Conservation (phyloP, 2,113 vertebrate species). For the Ranitomeya imitator region DNA sequence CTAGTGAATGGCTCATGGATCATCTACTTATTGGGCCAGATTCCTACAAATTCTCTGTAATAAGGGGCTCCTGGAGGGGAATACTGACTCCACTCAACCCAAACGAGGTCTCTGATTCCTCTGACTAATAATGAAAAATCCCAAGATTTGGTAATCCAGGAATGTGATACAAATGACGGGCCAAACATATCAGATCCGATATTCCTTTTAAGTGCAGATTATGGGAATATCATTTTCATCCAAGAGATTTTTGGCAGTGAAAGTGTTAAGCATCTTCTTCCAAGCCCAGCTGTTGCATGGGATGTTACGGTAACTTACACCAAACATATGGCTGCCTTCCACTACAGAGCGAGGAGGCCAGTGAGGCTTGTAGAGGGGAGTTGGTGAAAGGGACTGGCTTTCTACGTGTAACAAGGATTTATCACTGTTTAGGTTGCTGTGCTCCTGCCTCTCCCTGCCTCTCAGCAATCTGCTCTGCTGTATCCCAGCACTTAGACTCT, state of each 20-base stretch:
- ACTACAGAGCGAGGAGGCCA: slow-evolving; percentile 57
- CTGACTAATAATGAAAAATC: not conserved
- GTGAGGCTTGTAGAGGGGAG: slow-evolving; percentile 31
- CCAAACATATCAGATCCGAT: not conserved
- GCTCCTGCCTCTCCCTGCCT: slow-evolving; percentile 52
- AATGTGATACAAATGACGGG: not conserved
- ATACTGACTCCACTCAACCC: not conserved
- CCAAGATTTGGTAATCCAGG: not conserved
- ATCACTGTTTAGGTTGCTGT: slow-evolving; percentile 57
- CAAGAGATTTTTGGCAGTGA: not conserved
- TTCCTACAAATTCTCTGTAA: not conserved
- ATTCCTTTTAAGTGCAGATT: not conserved
- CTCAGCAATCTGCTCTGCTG: slow-evolving; percentile 14
- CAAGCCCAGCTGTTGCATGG: slow-evolving; percentile 54
- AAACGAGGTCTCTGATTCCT: not conserved
- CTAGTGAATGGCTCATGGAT: not conserved
- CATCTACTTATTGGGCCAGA: slow-evolving; percentile 6
- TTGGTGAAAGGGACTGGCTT: slow-evolving; percentile 48
- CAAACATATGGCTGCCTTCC: slow-evolving; percentile 54
- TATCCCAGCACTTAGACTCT: slow-evolving; percentile 6
- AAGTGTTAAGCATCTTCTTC: slow-evolving; percentile 53
- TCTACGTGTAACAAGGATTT: slow-evolving; percentile 47
- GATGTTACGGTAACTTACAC: slow-evolving; percentile 60
- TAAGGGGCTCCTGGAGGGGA: not conserved
- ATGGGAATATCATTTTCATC: not conserved